Base-by-base conservation (phyloP, 1,140 invertebrate genomes). In the Limonius californicus region DNA sequence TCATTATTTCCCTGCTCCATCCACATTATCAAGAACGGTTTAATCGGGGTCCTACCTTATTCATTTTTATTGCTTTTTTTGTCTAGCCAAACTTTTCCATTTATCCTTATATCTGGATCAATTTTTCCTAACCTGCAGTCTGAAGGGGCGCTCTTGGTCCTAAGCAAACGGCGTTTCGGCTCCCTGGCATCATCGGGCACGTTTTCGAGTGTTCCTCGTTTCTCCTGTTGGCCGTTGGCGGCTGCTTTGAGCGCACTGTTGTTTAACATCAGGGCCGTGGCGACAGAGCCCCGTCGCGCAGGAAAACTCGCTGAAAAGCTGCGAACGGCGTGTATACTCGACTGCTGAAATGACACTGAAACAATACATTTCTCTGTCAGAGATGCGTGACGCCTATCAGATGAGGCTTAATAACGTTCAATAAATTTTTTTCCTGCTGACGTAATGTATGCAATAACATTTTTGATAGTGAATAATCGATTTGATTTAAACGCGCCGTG, bases 281-380 rank as follows among this genome's bases (percentile, higher is more conserved):
- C 68, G 54, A 73, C 66, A 6, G 74, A 73, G 16, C 60, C 65
- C 32, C 74, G 61, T 61, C 75, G 61, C 0, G 66, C 68, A 12
- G 74, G 75, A 67, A 77, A 76, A 66, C 75, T 75, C 12, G 75
- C 75, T 8, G 73, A 75, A 65, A 76, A 77, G 61, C 75, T 76
- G 54, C 75, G 59, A 23, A 76, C 68, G 14, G 74, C 70, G 61
- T 75, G 73, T 57, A 76, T 75, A 50, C 72, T 76, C 12, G 73
- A 74, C 58, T 71, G 72, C 59, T 77, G 75, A 64, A 77, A 77
- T 11, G 75, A 73, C 32, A 77, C 75, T 77, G 59, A 61, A 72
- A 74, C 47, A 54, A 63, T 18, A 50, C 19, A 19, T 50, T 50
- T 50, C 15, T 42, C 16, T 35, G 32, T 32, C n/a, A 27, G 3